phyloP scores from a whole-genome alignment of 2,113 vertebrate species.

The Rhombomys opimus region DNA sequence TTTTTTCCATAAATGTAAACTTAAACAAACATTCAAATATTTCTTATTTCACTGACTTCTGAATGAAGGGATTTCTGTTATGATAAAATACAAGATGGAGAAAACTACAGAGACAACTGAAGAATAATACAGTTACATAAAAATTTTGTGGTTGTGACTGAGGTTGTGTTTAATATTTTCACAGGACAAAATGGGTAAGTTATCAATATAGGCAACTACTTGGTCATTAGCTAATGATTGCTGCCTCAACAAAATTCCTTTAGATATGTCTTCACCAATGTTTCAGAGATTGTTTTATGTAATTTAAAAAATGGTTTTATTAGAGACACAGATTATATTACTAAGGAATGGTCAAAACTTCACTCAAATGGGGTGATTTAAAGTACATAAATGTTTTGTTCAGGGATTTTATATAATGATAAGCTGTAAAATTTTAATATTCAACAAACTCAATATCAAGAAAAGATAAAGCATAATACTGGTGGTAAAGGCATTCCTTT shows the following conservation, averaged over 20 bases:
- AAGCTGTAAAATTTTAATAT: constrained; percentile 37
- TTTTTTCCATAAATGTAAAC: constrained; percentile 46
- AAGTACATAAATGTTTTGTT: background rate
- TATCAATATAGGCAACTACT: constrained; percentile 1
- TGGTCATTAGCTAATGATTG: constrained; percentile 33
- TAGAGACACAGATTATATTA: constrained; percentile 24
- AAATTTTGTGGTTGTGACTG: constrained; percentile 22
- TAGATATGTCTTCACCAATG: background rate
- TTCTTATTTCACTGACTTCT: constrained; percentile 31
- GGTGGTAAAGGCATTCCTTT: background rate
- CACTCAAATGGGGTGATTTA: background rate
- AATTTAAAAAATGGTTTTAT: background rate
- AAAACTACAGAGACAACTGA: background rate
- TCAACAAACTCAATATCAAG: background rate
- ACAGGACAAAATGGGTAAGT: constrained; percentile 8
- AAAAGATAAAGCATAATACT: background rate
- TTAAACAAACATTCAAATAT: constrained; percentile 35
- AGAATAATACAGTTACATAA: background rate
- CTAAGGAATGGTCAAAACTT: constrained; percentile 26
- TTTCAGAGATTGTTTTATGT: background rate
- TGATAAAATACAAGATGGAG: constrained; percentile 27
- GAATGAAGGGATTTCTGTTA: constrained; percentile 40
- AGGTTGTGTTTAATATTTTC: constrained; percentile 4
- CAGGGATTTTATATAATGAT: background rate
- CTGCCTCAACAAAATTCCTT: background rate